Percentiles rank a stretch among this genome's conserved stretches.
Evolutionary conservation across 2,888 invertebrate species (phyloP).

Genomic region (Serrognathus titanus): DNA sequence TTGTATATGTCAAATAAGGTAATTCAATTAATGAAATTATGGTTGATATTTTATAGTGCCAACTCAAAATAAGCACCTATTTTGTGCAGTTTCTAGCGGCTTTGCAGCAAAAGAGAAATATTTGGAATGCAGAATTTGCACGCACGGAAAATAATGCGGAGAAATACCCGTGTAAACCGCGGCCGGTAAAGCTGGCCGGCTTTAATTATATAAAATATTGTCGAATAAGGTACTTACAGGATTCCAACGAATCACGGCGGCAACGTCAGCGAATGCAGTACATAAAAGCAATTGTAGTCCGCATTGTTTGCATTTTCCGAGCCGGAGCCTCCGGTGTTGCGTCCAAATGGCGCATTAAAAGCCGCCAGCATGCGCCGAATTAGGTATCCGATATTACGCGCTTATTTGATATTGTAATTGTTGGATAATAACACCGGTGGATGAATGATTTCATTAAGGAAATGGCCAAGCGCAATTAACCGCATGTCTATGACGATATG

Average conservation of each 20-base stretch:
- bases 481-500: too few species aligned
- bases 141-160: background rate
- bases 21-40: too few species aligned
- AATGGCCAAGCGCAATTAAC: too few species aligned
- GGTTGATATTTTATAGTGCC: too few species aligned
- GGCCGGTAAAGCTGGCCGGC: constrained; percentile 8
- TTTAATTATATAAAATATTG: constrained; percentile 24
- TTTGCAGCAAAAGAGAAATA: background rate
- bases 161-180: constrained; percentile 10
- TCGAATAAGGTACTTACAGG: constrained; percentile 21
- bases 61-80: too few species aligned
- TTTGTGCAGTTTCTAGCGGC: too few species aligned
- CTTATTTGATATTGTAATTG: too few species aligned
- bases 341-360: constrained; percentile 32
- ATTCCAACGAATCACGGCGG: constrained; percentile 22
- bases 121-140: background rate
- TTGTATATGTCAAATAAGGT: too few species aligned
- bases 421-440: too few species aligned
- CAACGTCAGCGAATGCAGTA: constrained; percentile 17
- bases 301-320: constrained; percentile 34
- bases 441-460: too few species aligned
- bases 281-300: constrained; percentile 34
- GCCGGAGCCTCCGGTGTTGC: constrained; percentile 29
- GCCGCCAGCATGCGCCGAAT: constrained; percentile 20
- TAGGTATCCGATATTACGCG: too few species aligned